Percentiles rank a stretch among this genome's conserved stretches.
Evolutionary conservation across 2,888 invertebrate species (phyloP).

Genomic region (Galeopsomyia nigrocyanea): DNA sequence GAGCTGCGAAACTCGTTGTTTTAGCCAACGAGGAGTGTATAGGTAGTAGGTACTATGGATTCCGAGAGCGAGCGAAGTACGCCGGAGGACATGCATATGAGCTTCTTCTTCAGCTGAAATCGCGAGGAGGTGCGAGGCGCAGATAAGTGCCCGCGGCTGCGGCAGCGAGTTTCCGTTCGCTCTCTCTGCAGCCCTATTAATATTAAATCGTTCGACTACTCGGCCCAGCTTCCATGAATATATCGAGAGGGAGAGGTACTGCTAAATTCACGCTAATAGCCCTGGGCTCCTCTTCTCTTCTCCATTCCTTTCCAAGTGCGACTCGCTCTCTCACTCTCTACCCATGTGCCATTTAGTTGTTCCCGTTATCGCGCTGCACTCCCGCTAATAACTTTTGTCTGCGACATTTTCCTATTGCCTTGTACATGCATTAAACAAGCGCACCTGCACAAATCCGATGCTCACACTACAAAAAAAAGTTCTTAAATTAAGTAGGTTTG

Average conservation of each 20-base stretch:
- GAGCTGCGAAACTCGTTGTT: slow-evolving; percentile 2
- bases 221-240: slow-evolving; percentile 26
- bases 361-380: too few relatives aligned
- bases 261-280: slow-evolving; percentile 33
- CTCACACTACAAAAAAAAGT: too few relatives aligned
- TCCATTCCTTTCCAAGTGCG: too few relatives aligned
- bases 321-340: too few relatives aligned
- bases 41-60: neutral
- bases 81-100: too few relatives aligned
- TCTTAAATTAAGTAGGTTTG: too few relatives aligned
- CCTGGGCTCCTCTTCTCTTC: slow-evolving; percentile 6
- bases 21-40: slow-evolving; percentile 2
- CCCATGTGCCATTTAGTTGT: too few relatives aligned
- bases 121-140: slow-evolving; percentile 26
- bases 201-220: slow-evolving; percentile 38
- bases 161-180: neutral
- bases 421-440: too few relatives aligned
- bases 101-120: too few relatives aligned
- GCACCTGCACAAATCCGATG: too few relatives aligned
- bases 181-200: slow-evolving; percentile 30
- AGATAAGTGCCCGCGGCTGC: slow-evolving; percentile 21
- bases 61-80: neutral
- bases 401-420: too few relatives aligned
- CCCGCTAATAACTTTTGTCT: too few relatives aligned
- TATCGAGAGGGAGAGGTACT: neutral